A percentile compares a stretch with the other conserved stretches of the same genome.
Conservation (phyloP, 2,888 invertebrate genomes). For the Campaea margaritaria region DNA sequence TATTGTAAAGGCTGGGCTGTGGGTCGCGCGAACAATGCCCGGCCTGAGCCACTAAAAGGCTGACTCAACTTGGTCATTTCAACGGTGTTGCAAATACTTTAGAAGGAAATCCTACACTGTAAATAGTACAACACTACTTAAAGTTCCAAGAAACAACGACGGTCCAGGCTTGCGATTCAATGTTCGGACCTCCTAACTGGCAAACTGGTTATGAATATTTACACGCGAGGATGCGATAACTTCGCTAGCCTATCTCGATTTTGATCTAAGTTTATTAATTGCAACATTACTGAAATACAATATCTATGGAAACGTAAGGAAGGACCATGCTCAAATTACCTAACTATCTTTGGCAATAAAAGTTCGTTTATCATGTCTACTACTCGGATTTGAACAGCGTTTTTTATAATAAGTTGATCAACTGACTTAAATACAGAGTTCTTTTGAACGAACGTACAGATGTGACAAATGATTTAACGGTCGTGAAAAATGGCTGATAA, state of each 20-base stretch:
- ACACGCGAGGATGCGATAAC: not conserved
- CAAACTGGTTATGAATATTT: not conserved
- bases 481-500: conserved; percentile 59
- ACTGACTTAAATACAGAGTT: conserved; percentile 17
- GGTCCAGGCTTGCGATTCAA: not conserved
- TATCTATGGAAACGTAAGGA: conserved; percentile 2
- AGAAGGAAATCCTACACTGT: conserved; percentile 13
- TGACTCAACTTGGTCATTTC: conserved; percentile 36
- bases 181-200: not conserved
- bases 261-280: conserved; percentile 3
- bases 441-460: conserved; percentile 18
- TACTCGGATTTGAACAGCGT: too few relatives aligned
- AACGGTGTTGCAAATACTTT: conserved; percentile 33
- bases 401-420: too few relatives aligned
- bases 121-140: not conserved
- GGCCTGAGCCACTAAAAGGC: conserved; percentile 35
- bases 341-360: conserved; percentile 2
- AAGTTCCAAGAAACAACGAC: conserved; percentile 1
- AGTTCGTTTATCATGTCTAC: too few relatives aligned
- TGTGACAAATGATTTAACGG: conserved; percentile 57
- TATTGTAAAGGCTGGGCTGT: conserved; percentile 50
- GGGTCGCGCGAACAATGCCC: conserved; percentile 46
- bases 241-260: not conserved
- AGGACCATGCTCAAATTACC: not conserved
- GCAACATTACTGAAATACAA: not conserved